Conservation (phyloP, 2,113 vertebrate species). For the Nothoprocta perdicaria region DNA sequence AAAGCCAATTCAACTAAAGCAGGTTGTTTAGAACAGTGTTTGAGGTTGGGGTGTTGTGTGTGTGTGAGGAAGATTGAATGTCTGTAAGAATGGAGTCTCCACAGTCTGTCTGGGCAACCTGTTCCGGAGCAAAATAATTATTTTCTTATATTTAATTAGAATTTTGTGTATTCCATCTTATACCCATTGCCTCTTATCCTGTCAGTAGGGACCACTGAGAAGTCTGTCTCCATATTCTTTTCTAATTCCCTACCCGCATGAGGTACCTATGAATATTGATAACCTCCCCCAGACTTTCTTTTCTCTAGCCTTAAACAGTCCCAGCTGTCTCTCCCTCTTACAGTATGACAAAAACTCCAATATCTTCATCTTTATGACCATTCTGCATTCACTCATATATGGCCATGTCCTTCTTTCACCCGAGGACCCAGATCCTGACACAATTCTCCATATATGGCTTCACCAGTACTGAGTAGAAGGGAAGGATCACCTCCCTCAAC, state of each 20-base stretch:
- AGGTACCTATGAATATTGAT: not conserved
- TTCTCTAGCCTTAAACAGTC: not conserved
- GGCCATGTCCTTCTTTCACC: not conserved
- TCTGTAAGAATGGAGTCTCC: not conserved
- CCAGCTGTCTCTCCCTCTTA: not conserved
- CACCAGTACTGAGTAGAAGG: not conserved
- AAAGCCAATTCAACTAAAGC: not conserved
- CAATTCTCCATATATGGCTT: not conserved
- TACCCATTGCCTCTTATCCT: not conserved
- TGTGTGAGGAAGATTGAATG: not conserved
- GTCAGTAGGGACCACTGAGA: not conserved
- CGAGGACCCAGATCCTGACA: not conserved
- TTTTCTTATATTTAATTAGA: not conserved
- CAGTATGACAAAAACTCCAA: not conserved
- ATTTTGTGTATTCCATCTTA: not conserved
- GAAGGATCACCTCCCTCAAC: not conserved
- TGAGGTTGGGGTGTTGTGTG: not conserved
- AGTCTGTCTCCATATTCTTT: not conserved
- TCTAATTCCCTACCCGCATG: too few relatives aligned
- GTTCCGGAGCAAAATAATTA: accelerated
- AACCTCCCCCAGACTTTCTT: not conserved
- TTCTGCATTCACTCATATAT: not conserved
- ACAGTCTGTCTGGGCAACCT: not conserved
- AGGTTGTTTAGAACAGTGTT: not conserved
- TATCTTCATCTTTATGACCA: not conserved